Conservation (phyloP, 2,113 vertebrate genomes). For the Dunckerocampus dactyliophorus region DNA sequence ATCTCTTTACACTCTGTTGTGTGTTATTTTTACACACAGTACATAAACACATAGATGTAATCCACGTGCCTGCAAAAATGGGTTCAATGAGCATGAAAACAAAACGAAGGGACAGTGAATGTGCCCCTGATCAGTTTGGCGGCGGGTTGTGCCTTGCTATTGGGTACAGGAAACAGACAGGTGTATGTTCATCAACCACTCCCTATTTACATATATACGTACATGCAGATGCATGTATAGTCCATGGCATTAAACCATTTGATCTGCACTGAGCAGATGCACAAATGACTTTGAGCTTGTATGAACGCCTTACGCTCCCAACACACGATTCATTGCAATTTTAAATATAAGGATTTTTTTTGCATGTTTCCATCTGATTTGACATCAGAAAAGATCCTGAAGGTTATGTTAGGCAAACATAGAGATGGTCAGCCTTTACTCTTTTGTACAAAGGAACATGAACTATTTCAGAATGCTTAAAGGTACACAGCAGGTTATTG, state of each 20-base stretch:
- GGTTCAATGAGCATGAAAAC: neutral
- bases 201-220: too few relatives aligned
- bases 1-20: neutral
- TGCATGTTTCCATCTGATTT: neutral
- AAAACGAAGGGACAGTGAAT: neutral
- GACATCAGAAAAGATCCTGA: neutral
- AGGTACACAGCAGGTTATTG: too few relatives aligned
- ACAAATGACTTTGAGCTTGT: neutral
- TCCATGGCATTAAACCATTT: neutral
- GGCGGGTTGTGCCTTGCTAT: neutral
- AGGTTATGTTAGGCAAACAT: neutral
- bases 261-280: neutral
- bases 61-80: too few relatives aligned
- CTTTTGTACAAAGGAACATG: too few relatives aligned
- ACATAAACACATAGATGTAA: neutral
- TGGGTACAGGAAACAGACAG: neutral
- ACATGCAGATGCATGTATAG: too few relatives aligned
- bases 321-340: neutral
- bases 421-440: neutral
- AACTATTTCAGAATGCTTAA: too few relatives aligned
- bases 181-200: too few relatives aligned
- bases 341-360: neutral
- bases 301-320: neutral
- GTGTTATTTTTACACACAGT: neutral
- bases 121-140: neutral